Base-by-base conservation (phyloP, 2,113 vertebrate species). In the Dolichallabes microphthalmus region DNA sequence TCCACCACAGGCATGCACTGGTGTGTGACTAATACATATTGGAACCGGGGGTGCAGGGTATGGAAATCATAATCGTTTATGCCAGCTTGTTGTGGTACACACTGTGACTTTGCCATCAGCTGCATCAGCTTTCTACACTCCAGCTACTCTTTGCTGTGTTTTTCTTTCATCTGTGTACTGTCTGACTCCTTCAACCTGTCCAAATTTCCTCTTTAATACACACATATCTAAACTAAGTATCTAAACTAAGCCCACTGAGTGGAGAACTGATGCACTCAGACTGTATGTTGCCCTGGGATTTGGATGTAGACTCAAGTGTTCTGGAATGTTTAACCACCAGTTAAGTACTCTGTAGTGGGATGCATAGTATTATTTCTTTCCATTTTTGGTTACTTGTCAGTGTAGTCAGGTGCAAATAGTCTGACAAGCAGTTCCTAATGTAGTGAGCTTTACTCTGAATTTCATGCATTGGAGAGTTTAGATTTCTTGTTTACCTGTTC, bases 1-100 rank as follows among this genome's bases (percentile, higher is more conserved):
- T 58, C 57, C 19, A 2, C 32, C 52, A 86, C 52, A 55, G 52
- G 66, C 50, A 58, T 15, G 86, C 88, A 87, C 82, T 79, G 71
- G 76, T 80, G 12, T 87, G 27, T 71, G 82, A 88, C 53, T 82
- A 86, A 88, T 91, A 86, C 90, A 88, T 87, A 86, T 85, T 53
- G 32, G 84, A 93, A 86, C 78, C 39, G 76, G 68, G 82, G 81
- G 79, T 35, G 85, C 58, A 80, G 53, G 86, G 86, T 87, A 83
- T 85, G 32, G 88, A 66, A 87, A 86, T 88, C 79, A 14, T 76
- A 80, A 89, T 8, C 9, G 82, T 79, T 82, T 85, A 86, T 83
- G 88, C 85, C 89, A 25, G 75, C 88, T 71, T 68, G 52, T 76
- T 69, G 55, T 78, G 85, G 55, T 82, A 32, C 63, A 75, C 57